These are phyloP conservation scores for Heliconius charithonia DNA, from an alignment of 2,888 invertebrate genomes.

Conservation along the genomic window DNA sequence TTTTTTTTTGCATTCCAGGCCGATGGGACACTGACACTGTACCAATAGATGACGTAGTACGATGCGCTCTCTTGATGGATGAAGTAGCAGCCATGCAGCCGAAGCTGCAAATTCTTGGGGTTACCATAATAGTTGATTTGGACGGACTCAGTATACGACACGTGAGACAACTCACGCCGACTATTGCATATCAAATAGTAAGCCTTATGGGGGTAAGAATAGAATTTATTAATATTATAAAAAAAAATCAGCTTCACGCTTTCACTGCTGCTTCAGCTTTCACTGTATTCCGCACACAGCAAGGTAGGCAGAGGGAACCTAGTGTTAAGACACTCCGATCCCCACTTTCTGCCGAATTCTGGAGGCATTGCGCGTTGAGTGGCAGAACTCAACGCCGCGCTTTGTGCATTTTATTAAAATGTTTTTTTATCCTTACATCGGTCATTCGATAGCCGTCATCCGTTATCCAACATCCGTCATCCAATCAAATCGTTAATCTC, in stretches of 20 bases:
- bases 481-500: not conserved
- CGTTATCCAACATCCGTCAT: not conserved
- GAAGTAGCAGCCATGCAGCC: conserved; percentile 76
- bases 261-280: too few relatives aligned
- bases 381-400: too few relatives aligned
- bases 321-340: too few relatives aligned
- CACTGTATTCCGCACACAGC: too few relatives aligned
- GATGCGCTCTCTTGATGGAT: conserved; percentile 73
- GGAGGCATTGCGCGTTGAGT: too few relatives aligned
- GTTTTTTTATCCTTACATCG: not conserved
- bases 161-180: conserved; percentile 67
- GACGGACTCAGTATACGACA: conserved; percentile 69
- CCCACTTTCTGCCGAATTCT: too few relatives aligned
- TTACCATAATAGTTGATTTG: conserved; percentile 75
- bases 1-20: conserved; percentile 54
- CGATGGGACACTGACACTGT: conserved; percentile 69
- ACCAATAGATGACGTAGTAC: conserved; percentile 70
- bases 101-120: conserved; percentile 74
- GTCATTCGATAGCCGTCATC: too few relatives aligned
- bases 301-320: too few relatives aligned
- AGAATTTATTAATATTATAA: too few relatives aligned
- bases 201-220: conserved; percentile 72
- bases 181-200: conserved; percentile 71
- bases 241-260: too few relatives aligned
- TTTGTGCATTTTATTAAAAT: not conserved